Evolutionary conservation across 2,888 invertebrate species (phyloP), one percentile per base, ranked within the genome.

Genomic region (Clistopyga incitator): DNA sequence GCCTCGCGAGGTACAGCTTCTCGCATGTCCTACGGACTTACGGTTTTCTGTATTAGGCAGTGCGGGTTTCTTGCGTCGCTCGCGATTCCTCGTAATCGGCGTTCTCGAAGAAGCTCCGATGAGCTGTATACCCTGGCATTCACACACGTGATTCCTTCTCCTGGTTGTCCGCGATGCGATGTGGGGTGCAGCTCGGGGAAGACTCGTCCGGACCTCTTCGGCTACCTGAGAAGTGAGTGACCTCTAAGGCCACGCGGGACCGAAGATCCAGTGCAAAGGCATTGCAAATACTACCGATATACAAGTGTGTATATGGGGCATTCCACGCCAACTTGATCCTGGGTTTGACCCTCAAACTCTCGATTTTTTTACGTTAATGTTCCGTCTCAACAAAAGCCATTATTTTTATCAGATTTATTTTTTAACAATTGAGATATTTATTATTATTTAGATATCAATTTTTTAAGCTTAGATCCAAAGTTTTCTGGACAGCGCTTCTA

Each of bases 1-100:
- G 42, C 20, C 42, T 29, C 38, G 23, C 20, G 47, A 42, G 20
- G 29, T 42, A 34, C 23, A 61, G 65, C 71, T 38, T 45, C 34
- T 23, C 72, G 67, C 84, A 75, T 82, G 72, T 72, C 59, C 59
- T 64, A 45, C 47, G 78, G 85, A 84, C 88, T 89, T 89, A 91
- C 90, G 89, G 91, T 89, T 88, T 88, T 89, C 92, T 92, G 90
- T 92, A 92, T 92, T 92, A 92, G 92, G 92, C 87, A 89, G 87
- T 89, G 87, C 88, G 82, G 86, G 88, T 92, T 64, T 92, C 91
- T 92, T 92, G 89, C 85, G 59, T 20, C 54, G 81, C 78, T 76
- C 42, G 81, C 83, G 86, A 90, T 92, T 92, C 91, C 86, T 50
- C 86, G 90, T 91, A 92, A 81, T 82, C 83, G 80, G 77, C 67